Conservation (phyloP, 2,888 invertebrate genomes). For the Rhogogaster chlorosoma region DNA sequence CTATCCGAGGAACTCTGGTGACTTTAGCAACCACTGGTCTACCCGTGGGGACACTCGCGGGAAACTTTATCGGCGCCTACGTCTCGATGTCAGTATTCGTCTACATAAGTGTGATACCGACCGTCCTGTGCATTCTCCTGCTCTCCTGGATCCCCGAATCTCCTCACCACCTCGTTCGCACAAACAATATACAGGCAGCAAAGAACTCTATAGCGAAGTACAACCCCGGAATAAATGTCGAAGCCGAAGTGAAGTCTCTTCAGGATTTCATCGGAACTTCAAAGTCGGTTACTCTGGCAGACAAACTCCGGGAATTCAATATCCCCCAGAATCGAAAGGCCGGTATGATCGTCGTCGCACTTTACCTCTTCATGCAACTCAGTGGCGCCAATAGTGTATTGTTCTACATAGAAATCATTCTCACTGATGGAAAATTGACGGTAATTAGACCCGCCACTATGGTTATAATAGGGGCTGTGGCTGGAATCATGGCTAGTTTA, state of each 20-base stretch:
- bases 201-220: slow-evolving; percentile 65
- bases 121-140: background rate
- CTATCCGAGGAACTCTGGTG: slow-evolving; percentile 67
- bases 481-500: slow-evolving; percentile 46
- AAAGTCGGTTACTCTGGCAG: slow-evolving; percentile 34
- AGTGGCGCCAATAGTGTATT: slow-evolving; percentile 63
- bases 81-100: slow-evolving; percentile 35
- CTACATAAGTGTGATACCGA: slow-evolving; percentile 39
- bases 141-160: slow-evolving; percentile 37
- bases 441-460: slow-evolving; percentile 52
- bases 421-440: slow-evolving; percentile 53
- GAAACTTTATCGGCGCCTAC: slow-evolving; percentile 32
- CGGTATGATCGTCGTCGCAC: slow-evolving; percentile 59
- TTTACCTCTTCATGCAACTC: slow-evolving; percentile 66
- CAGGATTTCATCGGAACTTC: slow-evolving; percentile 59
- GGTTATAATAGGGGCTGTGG: slow-evolving; percentile 50
- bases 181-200: slow-evolving; percentile 57
- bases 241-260: slow-evolving; percentile 61
- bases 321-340: slow-evolving; percentile 58
- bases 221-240: slow-evolving; percentile 59
- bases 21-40: slow-evolving; percentile 36
- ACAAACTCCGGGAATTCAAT: slow-evolving; percentile 55
- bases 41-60: background rate
- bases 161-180: slow-evolving; percentile 35
- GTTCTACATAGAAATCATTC: slow-evolving; percentile 64